These are phyloP conservation scores for Aleadryas rufinucha DNA, from an alignment of 2,113 vertebrate species.

Conservation along the genomic window DNA sequence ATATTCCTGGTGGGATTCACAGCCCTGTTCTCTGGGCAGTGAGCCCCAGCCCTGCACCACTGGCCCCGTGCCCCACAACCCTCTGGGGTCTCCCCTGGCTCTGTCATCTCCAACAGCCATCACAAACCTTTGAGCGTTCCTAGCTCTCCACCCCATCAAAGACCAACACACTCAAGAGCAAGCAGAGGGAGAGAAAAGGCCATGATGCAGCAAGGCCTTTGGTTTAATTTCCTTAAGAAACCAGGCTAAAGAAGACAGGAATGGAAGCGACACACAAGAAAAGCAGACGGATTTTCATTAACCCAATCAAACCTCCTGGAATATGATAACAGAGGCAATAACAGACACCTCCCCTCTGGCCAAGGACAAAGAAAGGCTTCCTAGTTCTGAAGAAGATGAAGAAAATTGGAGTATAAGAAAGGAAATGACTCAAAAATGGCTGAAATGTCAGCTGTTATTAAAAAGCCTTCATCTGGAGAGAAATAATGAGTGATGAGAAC, in stretches of 20 bases:
- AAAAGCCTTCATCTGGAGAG: neutral
- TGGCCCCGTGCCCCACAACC: rapidly evolving
- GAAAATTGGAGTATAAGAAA: slow-evolving; percentile 5
- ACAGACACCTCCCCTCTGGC: neutral
- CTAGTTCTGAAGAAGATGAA: neutral
- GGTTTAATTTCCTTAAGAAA: neutral
- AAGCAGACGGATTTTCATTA: slow-evolving; percentile 10
- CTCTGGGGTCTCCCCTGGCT: rapidly evolving
- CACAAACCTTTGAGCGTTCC: rapidly evolving
- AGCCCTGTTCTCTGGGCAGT: neutral
- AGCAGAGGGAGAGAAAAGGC: neutral
- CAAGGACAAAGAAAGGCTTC: slow-evolving; percentile 4
- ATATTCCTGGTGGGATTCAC: neutral
- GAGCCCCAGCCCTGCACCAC: neutral
- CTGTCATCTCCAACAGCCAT: neutral
- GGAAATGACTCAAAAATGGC: neutral
- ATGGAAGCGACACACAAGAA: neutral
- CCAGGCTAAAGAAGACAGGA: neutral
- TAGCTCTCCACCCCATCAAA: neutral
- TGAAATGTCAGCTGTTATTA: slow-evolving; percentile 23
- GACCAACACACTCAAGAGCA: rapidly evolving
- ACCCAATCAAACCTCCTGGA: neutral
- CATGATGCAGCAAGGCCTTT: neutral
- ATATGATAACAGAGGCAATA: slow-evolving; percentile 12
- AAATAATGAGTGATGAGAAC: neutral